Percentiles rank a stretch among this genome's conserved stretches.
Evolutionary conservation across 2,113 vertebrate species (phyloP).

Genomic region (Lamprotornis superbus): DNA sequence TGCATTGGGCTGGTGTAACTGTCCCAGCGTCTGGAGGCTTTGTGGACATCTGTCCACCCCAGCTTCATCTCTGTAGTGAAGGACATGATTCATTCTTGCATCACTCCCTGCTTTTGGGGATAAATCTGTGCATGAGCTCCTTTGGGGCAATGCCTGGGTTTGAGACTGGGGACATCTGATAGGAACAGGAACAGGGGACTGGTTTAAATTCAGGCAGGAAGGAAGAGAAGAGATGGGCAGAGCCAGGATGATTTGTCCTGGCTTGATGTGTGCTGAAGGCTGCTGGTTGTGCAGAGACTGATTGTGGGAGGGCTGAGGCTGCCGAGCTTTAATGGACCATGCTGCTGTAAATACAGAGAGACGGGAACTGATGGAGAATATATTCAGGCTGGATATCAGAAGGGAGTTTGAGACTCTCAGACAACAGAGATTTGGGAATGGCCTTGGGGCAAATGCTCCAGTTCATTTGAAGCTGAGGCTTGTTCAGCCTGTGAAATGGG

Average conservation of each 20-base stretch:
- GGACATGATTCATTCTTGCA: background rate
- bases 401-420: slow-evolving; percentile 23
- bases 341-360: slow-evolving; percentile 36
- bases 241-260: background rate
- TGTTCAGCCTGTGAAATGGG: slow-evolving; percentile 62
- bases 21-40: background rate
- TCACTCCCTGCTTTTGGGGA: background rate
- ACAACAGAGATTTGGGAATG: slow-evolving; percentile 60
- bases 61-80: background rate
- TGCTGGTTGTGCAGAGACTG: background rate
- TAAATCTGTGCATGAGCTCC: background rate
- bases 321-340: background rate
- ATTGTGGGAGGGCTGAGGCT: background rate
- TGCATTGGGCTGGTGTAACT: background rate
- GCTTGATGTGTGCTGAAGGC: background rate
- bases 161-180: background rate
- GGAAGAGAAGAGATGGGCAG: background rate
- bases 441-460: slow-evolving; percentile 51
- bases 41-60: background rate
- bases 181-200: background rate
- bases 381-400: slow-evolving; percentile 50
- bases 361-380: slow-evolving; percentile 27
- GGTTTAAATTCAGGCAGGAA: background rate
- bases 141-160: background rate
- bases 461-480: slow-evolving; percentile 59